A percentile compares a stretch with the other conserved stretches of the same genome.
These are phyloP conservation scores for Rotaria magnacalcarata DNA, from an alignment of 2,888 invertebrate genomes.

Conservation along the genomic window DNA sequence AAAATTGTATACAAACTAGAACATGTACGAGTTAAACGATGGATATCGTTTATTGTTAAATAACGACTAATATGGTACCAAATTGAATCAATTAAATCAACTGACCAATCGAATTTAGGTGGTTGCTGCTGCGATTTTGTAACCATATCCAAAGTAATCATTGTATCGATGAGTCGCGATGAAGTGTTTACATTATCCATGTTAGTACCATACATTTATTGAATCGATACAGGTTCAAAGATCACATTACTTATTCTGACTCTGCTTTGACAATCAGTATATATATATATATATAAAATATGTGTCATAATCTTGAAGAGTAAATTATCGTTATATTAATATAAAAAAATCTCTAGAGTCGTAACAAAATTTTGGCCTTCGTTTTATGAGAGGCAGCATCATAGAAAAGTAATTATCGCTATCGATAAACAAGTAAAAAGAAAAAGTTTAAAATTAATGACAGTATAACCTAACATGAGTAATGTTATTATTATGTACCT, in stretches of 20 bases:
- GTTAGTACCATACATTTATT: not conserved
- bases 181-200: not conserved
- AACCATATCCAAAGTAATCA: not conserved
- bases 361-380: not conserved
- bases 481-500: not conserved
- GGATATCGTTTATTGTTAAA: conserved; percentile 2
- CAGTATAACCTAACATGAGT: not conserved
- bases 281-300: not conserved
- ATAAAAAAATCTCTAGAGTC: not conserved
- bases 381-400: not conserved
- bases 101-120: not conserved
- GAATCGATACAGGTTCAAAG: not conserved
- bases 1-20: not conserved
- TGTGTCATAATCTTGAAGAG: not conserved
- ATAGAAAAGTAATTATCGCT: not conserved
- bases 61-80: conserved; percentile 4
- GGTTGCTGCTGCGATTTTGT: not conserved
- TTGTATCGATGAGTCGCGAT: not conserved
- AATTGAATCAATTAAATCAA: not conserved
- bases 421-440: not conserved
- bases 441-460: not conserved
- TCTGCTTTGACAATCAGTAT: not conserved
- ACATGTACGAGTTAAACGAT: conserved; percentile 10
- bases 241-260: not conserved
- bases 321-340: not conserved